Base-by-base conservation (phyloP, 2,113 vertebrate species). In the Pardalotus punctatus region DNA sequence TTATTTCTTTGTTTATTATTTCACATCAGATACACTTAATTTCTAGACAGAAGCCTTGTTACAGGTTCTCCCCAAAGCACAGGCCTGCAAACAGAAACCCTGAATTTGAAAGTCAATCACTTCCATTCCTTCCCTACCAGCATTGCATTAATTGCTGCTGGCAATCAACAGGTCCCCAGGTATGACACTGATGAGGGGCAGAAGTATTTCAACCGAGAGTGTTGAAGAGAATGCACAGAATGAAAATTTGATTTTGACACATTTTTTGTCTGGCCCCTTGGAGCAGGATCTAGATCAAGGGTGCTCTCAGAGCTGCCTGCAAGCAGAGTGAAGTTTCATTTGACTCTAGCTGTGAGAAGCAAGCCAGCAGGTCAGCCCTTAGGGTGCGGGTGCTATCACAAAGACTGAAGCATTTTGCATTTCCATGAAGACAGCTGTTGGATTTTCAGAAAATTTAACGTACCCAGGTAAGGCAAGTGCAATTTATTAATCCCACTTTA, bases 31-130 rank as follows among this genome's bases (percentile, higher is more conserved):
- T 67, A 70, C 1, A 21, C 64, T 83, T n/a, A 38, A 64, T 42
- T 96, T 92, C 81, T 77, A 81, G 79, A 92, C 42, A 95, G 90
- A 93, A 94, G 76, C 56, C 76, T 93, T 70, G 73, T 70, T 78
- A 66, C 1, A 5, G 38, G 54, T 86, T 94, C 74, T 81, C 69
- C 67, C 92, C 6, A 4, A 90, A 94, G 92, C 80, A 60, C n/a
- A 21, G 31, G 62, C 60, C 79, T 86, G 67, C 71, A 58, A 96
- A 86, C 84, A 91, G 67, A 83, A 86, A 66, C 12, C 42, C 43
- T 60, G 90, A 93, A 94, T 88, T 66, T 92, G 51, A 83, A 93
- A 96, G 87, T 80, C 76, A 93, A 78, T 83, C 60, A 74, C 56
- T 88, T 96, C 43, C 67, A 71, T n/a, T 73, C 56, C 81, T 74